A percentile compares a stretch with the other conserved stretches of the same genome.
Evolutionary conservation across 2,888 invertebrate species (phyloP).

Genomic region (Andrena praecox): DNA sequence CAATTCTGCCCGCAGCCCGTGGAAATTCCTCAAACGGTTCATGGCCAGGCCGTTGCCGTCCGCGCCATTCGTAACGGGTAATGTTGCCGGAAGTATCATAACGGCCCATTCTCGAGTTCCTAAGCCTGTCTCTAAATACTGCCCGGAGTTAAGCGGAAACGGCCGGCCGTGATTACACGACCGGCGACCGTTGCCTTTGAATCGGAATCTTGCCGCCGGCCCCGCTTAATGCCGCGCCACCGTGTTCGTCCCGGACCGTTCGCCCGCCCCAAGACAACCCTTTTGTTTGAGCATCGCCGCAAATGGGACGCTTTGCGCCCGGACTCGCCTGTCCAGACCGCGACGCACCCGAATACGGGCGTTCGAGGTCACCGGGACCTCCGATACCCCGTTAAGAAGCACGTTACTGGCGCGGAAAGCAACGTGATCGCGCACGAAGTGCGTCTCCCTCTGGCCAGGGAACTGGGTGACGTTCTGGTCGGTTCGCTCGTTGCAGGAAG

Average conservation of each 20-base stretch:
- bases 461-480: not conserved
- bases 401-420: not conserved
- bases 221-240: conserved; percentile 31
- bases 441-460: not conserved
- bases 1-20: conserved; percentile 43
- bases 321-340: not conserved
- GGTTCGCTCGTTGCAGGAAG: too few species aligned
- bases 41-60: conserved; percentile 16
- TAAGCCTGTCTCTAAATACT: conserved; percentile 63
- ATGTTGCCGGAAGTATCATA: conserved; percentile 64
- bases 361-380: not conserved
- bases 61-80: conserved; percentile 51
- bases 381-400: not conserved
- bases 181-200: conserved; percentile 25
- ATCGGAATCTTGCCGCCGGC: conserved; percentile 42
- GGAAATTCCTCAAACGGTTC: conserved; percentile 64
- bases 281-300: conserved; percentile 27
- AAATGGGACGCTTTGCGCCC: not conserved
- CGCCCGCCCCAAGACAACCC: not conserved
- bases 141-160: conserved; percentile 56
- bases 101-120: conserved; percentile 62
- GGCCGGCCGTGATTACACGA: conserved; percentile 42
- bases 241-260: conserved; percentile 15
- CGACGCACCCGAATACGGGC: not conserved
- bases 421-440: not conserved